phyloP scores from a whole-genome alignment of 2,113 vertebrate species.

The Pachycephala philippinensis region DNA sequence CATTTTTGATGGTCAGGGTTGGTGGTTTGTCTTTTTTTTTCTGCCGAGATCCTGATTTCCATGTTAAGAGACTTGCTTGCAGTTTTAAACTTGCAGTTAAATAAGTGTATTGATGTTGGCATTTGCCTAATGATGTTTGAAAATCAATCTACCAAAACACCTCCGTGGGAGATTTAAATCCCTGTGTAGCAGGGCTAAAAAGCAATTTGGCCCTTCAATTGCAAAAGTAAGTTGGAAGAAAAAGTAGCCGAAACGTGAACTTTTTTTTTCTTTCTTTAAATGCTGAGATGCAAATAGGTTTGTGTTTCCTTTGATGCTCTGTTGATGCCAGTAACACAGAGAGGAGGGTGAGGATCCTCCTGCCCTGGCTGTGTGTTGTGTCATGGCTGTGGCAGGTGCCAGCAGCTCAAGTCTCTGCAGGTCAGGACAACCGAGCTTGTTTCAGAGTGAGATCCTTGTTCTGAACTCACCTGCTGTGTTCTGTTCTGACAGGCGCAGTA shows the following conservation, averaged over 20 bases:
- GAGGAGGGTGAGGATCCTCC: background rate
- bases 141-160: background rate
- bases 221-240: background rate
- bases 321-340: background rate
- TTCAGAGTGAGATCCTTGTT: background rate
- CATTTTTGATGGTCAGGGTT: background rate
- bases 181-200: background rate
- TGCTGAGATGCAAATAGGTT: background rate
- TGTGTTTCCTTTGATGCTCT: background rate
- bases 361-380: background rate
- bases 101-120: background rate
- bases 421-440: background rate
- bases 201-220: background rate
- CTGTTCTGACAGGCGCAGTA: constrained; percentile 83
- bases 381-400: background rate
- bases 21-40: background rate
- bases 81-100: background rate
- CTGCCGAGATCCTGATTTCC: background rate
- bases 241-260: accelerated
- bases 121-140: background rate
- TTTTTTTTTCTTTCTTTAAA: background rate
- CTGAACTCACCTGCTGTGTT: constrained; percentile 5
- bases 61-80: background rate
- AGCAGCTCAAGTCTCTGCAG: constrained; percentile 21
- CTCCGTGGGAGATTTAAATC: background rate